Base-by-base conservation (phyloP, 2,113 vertebrate species). In the Myocastor coypus region DNA sequence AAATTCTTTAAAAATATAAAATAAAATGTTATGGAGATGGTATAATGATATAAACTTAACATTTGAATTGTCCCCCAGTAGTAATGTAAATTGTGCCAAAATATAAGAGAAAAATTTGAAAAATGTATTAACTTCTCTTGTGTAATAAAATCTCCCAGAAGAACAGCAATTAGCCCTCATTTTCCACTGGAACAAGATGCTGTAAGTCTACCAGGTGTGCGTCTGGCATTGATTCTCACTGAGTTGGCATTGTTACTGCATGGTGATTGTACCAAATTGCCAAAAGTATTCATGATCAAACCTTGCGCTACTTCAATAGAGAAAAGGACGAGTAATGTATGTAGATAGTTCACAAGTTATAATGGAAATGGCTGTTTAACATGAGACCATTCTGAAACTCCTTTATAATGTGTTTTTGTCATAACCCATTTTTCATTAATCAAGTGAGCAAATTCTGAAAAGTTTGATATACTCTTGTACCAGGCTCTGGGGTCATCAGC, bases 41-140 rank as follows among this genome's bases (percentile, higher is more conserved):
- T 10, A 91, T 93, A 40, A 85, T 89, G n/a, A 83, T 88, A 16
- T 75, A 94, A 95, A 92, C 75, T 92, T 66, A 12, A 37, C 4
- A 42, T 81, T 61, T 80, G 19, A 64, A 55, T 34, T 61, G 1
- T 10, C 17, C 2, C 22, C n/a, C 52, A 80, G 95, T n/a, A 87
- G 63, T 63, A 87, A 24, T 16, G 66, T 64, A 71, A 55, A 22
- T n/a, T 63, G 73, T 92, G 71, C 75, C 20, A 86, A 87, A 89
- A 75, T 16, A 66, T 40, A 82, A 89, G 26, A n/a, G 14, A 64
- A 50, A 87, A n/a, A 32, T 91, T 87, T 89, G 10, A 55, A 88
- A 61, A 83, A 93, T 52, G 28, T 57, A 80, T 55, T 87, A 91
- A 32, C 46, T 50, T 22, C 24, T 82, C 16, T 64, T 80, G 3